These are phyloP conservation scores for Oxystoma pomonae DNA, from an alignment of 2,888 invertebrate species.

Conservation along the genomic window DNA sequence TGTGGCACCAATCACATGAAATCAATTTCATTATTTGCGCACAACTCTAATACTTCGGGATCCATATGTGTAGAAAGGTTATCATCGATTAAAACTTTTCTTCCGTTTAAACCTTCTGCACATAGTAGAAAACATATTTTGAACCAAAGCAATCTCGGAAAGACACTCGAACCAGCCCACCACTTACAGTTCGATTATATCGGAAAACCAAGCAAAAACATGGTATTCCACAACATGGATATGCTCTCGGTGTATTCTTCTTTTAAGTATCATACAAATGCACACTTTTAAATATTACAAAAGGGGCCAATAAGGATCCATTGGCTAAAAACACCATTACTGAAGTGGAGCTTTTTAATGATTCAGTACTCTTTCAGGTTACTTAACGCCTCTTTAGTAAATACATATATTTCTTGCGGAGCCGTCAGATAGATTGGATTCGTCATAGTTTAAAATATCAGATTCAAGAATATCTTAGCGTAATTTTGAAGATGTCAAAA, in stretches of 20 bases:
- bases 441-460: slow-evolving; percentile 38
- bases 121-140: slow-evolving; percentile 8
- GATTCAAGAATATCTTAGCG: not conserved
- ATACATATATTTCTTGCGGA: slow-evolving; percentile 24
- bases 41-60: slow-evolving; percentile 6
- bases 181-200: slow-evolving; percentile 39
- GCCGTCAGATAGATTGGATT: slow-evolving; percentile 37
- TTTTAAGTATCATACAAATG: slow-evolving; percentile 35
- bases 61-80: slow-evolving; percentile 13
- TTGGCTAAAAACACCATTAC: not conserved
- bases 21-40: not conserved
- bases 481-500: slow-evolving; percentile 13
- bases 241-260: slow-evolving; percentile 37
- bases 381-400: slow-evolving; percentile 16
- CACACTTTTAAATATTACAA: not conserved
- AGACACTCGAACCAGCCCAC: slow-evolving; percentile 30
- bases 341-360: slow-evolving; percentile 10
- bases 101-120: slow-evolving; percentile 7
- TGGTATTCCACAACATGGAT: slow-evolving; percentile 22
- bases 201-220: slow-evolving; percentile 26
- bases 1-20: not conserved
- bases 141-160: slow-evolving; percentile 29
- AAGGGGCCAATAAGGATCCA: not conserved
- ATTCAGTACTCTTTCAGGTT: slow-evolving; percentile 16
- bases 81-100: slow-evolving; percentile 13